Conservation (phyloP, 2,113 vertebrate species). For the Pungitius pungitius region DNA sequence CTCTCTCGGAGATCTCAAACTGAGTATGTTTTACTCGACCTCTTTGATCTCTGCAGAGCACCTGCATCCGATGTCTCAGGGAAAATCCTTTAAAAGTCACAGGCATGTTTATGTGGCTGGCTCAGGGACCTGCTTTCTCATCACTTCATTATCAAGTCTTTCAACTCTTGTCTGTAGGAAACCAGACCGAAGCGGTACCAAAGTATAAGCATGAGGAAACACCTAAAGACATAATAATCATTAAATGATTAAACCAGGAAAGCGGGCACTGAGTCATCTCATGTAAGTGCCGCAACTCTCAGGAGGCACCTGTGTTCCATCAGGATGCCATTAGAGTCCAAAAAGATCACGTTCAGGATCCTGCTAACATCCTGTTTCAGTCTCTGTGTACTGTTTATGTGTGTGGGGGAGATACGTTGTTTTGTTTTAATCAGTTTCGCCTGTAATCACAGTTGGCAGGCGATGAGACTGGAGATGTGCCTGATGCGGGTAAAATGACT, state of each 20-base stretch:
- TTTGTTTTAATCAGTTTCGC: constrained; percentile 79
- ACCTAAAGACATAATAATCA: constrained; percentile 74
- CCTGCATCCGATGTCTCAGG: constrained; percentile 77
- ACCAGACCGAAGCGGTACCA: constrained; percentile 31
- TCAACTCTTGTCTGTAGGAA: constrained; percentile 52
- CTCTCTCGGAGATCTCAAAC: constrained; percentile 61
- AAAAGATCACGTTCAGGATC: constrained; percentile 65
- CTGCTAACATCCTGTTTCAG: constrained; percentile 71
- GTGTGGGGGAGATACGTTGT: constrained; percentile 54
- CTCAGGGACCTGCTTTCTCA: constrained; percentile 67
- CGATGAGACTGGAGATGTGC: constrained; percentile 70
- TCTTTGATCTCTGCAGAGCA: constrained; percentile 78
- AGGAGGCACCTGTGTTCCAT: constrained; percentile 77
- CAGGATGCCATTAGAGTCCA: constrained; percentile 70
- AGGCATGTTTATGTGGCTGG: constrained; percentile 71
- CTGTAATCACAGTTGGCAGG: constrained; percentile 77
- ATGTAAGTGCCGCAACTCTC: constrained; percentile 56
- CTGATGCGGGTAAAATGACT: constrained; percentile 72
- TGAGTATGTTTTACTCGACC: constrained; percentile 57
- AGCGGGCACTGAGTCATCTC: constrained; percentile 69
- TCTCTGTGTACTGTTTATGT: constrained; percentile 56
- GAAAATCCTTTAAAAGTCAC: constrained; percentile 79
- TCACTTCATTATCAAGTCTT: constrained; percentile 72
- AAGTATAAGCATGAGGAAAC: constrained; percentile 65
- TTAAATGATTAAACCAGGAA: constrained; percentile 73